These are phyloP conservation scores for Drosophila nigricruria DNA, from an alignment of 2,888 invertebrate species.

Conservation along the genomic window DNA sequence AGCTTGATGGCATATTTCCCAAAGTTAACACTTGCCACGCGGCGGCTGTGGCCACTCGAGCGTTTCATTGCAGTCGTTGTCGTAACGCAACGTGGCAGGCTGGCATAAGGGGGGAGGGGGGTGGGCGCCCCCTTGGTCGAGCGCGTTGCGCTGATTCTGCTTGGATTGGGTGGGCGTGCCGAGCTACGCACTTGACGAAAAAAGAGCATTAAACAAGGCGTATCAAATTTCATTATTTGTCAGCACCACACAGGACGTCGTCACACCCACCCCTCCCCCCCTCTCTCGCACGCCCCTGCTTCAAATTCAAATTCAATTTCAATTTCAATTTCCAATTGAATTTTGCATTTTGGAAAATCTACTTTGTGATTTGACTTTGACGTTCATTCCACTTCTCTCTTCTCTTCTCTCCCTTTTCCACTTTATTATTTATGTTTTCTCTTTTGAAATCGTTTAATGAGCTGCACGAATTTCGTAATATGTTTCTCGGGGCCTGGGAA, in stretches of 20 bases:
- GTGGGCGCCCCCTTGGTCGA: background rate
- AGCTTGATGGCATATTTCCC: slow-evolving; percentile 50
- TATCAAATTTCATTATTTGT: slow-evolving; percentile 86
- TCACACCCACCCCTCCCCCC: background rate
- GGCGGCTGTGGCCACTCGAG: slow-evolving; percentile 79
- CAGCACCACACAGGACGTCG: slow-evolving; percentile 35
- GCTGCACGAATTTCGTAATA: slow-evolving; percentile 71
- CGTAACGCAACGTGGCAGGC: slow-evolving; percentile 50
- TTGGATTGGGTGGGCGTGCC: slow-evolving; percentile 24
- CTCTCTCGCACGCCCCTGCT: slow-evolving; percentile 11
- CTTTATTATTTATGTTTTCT: slow-evolving; percentile 20
- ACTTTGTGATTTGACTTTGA: slow-evolving; percentile 65
- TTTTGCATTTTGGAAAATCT: slow-evolving; percentile 71
- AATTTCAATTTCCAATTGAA: slow-evolving; percentile 68
- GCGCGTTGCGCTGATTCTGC: slow-evolving; percentile 22
- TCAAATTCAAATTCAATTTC: slow-evolving; percentile 74
- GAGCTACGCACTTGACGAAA: slow-evolving; percentile 62
- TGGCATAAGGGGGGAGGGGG: background rate
- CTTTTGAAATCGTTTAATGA: slow-evolving; percentile 77
- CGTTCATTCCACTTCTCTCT: slow-evolving; percentile 10
- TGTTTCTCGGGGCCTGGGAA: slow-evolving; percentile 48
- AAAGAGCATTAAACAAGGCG: slow-evolving; percentile 86
- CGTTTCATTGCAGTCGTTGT: slow-evolving; percentile 72
- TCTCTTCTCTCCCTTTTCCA: background rate
- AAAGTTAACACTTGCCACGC: slow-evolving; percentile 83